Percentiles rank a stretch among this genome's conserved stretches.
These are phyloP conservation scores for Liopterus haemorrhoidalis DNA, from an alignment of 2,888 invertebrate species.

Conservation along the genomic window DNA sequence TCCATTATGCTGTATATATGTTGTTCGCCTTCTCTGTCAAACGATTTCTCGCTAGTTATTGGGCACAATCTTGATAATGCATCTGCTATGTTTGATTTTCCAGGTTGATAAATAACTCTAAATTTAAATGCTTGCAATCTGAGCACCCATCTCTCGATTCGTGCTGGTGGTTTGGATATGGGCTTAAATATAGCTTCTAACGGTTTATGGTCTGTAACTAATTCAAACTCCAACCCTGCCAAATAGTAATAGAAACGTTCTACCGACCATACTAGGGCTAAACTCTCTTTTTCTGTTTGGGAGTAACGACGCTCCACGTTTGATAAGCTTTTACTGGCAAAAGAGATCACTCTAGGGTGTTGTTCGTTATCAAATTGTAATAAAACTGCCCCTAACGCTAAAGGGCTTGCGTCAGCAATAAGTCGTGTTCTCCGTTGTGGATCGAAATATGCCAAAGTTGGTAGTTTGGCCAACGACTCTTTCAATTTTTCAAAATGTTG, in stretches of 20 bases:
- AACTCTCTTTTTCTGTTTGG: constrained; percentile 40
- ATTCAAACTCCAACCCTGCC: constrained; percentile 41
- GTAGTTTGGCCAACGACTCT: constrained; percentile 12
- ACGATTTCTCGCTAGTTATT: constrained; percentile 17
- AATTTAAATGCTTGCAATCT: constrained; percentile 30
- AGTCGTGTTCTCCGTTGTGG: constrained; percentile 27
- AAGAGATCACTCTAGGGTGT: constrained; percentile 31
- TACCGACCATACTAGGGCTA: constrained; percentile 41
- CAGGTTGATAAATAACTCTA: constrained; percentile 29
- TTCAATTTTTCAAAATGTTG: constrained; percentile 10
- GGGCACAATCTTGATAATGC: constrained; percentile 30
- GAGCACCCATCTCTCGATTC: constrained; percentile 34
- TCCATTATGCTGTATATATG: no score
- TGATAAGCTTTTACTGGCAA: constrained; percentile 33
- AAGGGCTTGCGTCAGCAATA: constrained; percentile 35
- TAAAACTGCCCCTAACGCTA: constrained; percentile 34
- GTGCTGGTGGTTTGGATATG: constrained; percentile 29
- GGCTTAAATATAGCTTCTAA: constrained; percentile 37
- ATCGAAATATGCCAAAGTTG: constrained; percentile 31
- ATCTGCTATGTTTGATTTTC: constrained; percentile 33
- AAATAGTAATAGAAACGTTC: constrained; percentile 43
- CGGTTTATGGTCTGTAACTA: constrained; percentile 39
- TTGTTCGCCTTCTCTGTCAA: constrained; percentile 20
- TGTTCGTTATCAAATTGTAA: constrained; percentile 30
- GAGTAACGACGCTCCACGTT: constrained; percentile 35